Conservation (phyloP, 1,140 invertebrate species). For the Saccostrea cuccullata region DNA sequence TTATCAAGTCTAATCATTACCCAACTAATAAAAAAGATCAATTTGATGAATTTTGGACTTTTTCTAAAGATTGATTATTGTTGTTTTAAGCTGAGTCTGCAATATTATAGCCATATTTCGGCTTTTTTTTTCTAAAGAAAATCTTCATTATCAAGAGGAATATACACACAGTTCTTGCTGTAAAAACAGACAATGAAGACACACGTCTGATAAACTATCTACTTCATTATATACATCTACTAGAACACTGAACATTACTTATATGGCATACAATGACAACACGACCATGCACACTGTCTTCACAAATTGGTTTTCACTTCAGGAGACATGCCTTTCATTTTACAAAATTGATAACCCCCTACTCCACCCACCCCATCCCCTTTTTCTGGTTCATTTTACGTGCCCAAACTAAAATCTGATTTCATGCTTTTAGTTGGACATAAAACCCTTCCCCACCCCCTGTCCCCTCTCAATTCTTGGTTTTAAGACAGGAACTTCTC, state of each 20-base stretch:
- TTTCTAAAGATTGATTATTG: not conserved
- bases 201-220: not conserved
- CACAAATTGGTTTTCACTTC: not conserved
- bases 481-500: not conserved
- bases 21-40: too few species aligned
- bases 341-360: not conserved
- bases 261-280: slow-evolving; percentile 17
- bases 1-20: not conserved
- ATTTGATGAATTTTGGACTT: too few species aligned
- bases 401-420: not conserved
- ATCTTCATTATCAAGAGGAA: not conserved
- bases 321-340: slow-evolving; percentile 6
- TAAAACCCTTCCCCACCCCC: too few species aligned
- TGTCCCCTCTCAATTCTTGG: not conserved
- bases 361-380: not conserved
- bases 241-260: not conserved
- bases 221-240: not conserved
- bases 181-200: not conserved
- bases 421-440: not conserved
- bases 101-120: too few species aligned
- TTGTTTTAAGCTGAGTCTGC: too few species aligned
- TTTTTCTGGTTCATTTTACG: not conserved
- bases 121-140: not conserved
- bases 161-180: not conserved
- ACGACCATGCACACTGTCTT: slow-evolving; percentile 10